phyloP scores from a whole-genome alignment of 2,888 invertebrate genomes.

The Apamea anceps region DNA sequence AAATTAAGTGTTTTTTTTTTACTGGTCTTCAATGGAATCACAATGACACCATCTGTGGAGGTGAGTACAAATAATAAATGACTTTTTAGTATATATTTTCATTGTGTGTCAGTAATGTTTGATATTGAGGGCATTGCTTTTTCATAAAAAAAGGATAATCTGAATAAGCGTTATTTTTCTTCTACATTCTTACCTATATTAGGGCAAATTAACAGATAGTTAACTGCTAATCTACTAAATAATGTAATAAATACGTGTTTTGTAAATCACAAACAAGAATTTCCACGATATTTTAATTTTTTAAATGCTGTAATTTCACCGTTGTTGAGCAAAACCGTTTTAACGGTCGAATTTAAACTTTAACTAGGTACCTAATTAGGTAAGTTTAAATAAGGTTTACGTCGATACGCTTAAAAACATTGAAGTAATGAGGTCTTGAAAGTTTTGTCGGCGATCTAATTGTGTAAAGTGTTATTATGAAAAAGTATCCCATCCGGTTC shows the following conservation, averaged over 20 bases:
- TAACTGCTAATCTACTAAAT: neutral
- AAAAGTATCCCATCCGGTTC: neutral
- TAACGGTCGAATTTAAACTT: neutral
- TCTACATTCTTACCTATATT: neutral
- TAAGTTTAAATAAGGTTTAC: neutral
- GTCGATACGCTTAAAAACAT: neutral
- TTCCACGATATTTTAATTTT: neutral
- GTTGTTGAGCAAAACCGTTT: neutral
- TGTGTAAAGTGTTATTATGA: neutral
- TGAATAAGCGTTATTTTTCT: neutral
- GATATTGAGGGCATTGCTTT: neutral
- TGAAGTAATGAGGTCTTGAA: neutral
- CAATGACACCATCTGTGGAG: conserved; percentile 61
- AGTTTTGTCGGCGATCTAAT: neutral
- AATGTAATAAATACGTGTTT: neutral
- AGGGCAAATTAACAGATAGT: neutral
- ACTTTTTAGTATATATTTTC: neutral
- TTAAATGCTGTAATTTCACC: neutral
- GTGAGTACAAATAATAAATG: conserved; percentile 42
- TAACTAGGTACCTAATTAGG: neutral
- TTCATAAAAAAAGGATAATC: neutral
- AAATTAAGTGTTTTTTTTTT: neutral
- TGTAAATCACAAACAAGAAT: neutral
- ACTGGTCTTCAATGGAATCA: conserved; percentile 43
- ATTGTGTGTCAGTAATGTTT: neutral